phyloP scores from a whole-genome alignment of 2,797 vertebrate species.

The Discoglossus pictus region DNA sequence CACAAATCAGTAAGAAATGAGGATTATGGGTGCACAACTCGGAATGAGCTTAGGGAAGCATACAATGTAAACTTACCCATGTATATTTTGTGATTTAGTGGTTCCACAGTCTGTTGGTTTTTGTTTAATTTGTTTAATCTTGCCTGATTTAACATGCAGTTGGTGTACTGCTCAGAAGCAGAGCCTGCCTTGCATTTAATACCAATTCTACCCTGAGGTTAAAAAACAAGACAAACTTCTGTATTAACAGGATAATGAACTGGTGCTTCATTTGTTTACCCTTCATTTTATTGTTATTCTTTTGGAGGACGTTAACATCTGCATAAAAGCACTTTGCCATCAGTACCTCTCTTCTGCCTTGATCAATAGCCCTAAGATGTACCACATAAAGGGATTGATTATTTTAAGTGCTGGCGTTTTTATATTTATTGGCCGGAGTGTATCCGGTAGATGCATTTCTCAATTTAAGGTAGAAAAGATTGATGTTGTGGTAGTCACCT shows the following conservation, averaged over 20 bases:
- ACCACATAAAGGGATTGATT: constrained; percentile 48
- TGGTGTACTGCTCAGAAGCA: no score
- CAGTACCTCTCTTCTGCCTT: constrained; percentile 17
- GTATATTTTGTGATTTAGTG: no score
- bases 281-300: constrained; percentile 32
- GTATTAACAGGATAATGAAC: constrained; percentile 29
- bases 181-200: no score
- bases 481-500: constrained; percentile 34
- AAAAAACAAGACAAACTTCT: constrained; percentile 10
- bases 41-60: no score
- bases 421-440: constrained; percentile 35
- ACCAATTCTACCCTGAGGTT: not conserved
- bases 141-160: no score
- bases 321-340: constrained; percentile 29
- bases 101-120: no score
- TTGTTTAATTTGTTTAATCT: no score
- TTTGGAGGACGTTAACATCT: constrained; percentile 40
- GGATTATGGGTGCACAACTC: no score
- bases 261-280: constrained; percentile 33
- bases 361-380: constrained; percentile 40
- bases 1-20: no score
- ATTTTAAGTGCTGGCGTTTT: constrained; percentile 45
- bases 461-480: constrained; percentile 42
- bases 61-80: no score
- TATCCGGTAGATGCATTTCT: constrained; percentile 31